Percentiles rank a stretch among this genome's conserved stretches.
Conservation (phyloP, 2,888 invertebrate species). For the Drosophila robusta region DNA sequence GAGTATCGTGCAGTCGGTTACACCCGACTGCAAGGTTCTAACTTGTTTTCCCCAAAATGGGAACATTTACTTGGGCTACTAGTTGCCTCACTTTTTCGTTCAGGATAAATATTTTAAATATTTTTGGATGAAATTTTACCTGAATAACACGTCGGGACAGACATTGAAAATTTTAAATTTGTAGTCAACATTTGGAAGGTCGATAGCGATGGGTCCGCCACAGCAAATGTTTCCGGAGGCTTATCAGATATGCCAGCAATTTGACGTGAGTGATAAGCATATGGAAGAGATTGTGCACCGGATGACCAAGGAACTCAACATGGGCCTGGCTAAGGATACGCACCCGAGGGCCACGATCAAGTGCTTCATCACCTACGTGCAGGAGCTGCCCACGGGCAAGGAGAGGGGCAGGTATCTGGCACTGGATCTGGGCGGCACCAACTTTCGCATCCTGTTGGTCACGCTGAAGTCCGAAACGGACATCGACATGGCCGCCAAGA, state of each 20-base stretch:
- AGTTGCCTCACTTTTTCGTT: too few relatives aligned
- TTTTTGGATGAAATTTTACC: too few relatives aligned
- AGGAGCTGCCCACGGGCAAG: conserved; percentile 96
- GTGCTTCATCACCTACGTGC: conserved; percentile 97
- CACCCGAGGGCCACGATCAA: conserved; percentile 92
- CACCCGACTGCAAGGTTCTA: too few relatives aligned
- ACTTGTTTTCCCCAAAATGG: too few relatives aligned
- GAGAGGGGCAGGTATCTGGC: conserved; percentile 97
- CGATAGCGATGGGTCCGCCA: conserved; percentile 90
- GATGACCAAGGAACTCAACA: conserved; percentile 90
- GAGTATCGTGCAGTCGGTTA: too few relatives aligned
- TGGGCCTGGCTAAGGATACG: conserved; percentile 91
- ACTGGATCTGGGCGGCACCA: conserved; percentile 97
- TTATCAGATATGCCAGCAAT: conserved; percentile 86
- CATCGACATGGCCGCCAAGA: conserved; percentile 96
- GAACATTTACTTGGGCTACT: too few relatives aligned
- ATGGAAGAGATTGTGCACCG: conserved; percentile 90
- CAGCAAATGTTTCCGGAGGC: conserved; percentile 88
- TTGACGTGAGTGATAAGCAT: conserved; percentile 90
- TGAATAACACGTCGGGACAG: too few relatives aligned
- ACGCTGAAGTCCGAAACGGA: conserved; percentile 89
- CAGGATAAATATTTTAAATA: too few relatives aligned
- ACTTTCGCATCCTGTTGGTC: conserved; percentile 96
- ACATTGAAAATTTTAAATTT: conserved; percentile 22
- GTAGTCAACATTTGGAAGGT: conserved; percentile 87